phyloP scores from a whole-genome alignment of 2,797 vertebrate species.

The Hoplostethus atlanticus region DNA sequence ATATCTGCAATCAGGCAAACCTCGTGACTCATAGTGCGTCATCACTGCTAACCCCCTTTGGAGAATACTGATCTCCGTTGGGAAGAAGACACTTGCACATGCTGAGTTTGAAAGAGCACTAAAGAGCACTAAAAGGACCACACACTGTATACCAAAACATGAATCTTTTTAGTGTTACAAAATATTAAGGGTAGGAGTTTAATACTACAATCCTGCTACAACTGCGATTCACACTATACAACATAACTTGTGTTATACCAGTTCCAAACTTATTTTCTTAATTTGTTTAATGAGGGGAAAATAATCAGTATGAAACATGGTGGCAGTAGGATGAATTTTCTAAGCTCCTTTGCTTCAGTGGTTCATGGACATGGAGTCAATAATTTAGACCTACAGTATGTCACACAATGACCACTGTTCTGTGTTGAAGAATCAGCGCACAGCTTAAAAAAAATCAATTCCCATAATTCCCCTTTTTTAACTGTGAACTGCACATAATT shows the following conservation, averaged over 20 bases:
- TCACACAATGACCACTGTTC: background rate
- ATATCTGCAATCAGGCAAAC: too few species aligned
- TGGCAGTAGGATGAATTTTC: background rate
- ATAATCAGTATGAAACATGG: background rate
- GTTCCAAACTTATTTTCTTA: background rate
- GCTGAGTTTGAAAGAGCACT: too few species aligned
- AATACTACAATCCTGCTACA: too few species aligned
- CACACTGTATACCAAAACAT: background rate
- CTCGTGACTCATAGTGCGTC: too few species aligned
- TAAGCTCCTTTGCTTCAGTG: background rate
- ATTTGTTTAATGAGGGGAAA: constrained; percentile 20
- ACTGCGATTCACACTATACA: too few species aligned
- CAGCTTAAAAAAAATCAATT: background rate
- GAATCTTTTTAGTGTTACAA: background rate
- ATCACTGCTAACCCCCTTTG: too few species aligned
- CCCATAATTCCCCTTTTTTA: too few species aligned
- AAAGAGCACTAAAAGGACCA: too few species aligned
- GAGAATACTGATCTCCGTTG: too few species aligned
- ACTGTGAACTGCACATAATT: background rate
- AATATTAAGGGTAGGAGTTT: too few species aligned
- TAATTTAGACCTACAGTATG: background rate
- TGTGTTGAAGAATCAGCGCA: background rate
- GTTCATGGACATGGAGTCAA: background rate
- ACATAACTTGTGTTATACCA: too few species aligned
- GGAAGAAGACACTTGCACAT: too few species aligned